Evolutionary conservation across 2,797 vertebrate genomes (phyloP).

Genomic region (Anabas testudineus): DNA sequence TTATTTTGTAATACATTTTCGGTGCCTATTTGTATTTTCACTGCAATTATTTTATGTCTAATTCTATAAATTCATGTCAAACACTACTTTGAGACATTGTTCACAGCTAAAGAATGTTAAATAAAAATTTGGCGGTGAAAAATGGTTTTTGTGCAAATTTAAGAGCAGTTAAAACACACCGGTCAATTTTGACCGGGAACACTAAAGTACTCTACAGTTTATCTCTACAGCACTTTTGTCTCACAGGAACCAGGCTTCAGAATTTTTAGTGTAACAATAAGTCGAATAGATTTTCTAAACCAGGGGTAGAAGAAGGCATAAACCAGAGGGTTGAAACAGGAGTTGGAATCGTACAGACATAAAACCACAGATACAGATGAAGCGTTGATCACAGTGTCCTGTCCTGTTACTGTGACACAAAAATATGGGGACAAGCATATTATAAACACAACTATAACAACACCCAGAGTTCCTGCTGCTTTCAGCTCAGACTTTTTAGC

Average conservation of each 20-base stretch:
- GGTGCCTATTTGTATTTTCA: no score
- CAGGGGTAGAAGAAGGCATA: conserved; percentile 3
- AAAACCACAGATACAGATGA: neutral
- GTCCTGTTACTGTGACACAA: conserved; percentile 3
- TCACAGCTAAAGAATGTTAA: no score
- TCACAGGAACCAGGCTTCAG: conserved; percentile 6
- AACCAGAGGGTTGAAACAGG: neutral
- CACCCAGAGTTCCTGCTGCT: conserved; percentile 5
- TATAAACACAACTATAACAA: conserved; percentile 32
- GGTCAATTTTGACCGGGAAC: no score
- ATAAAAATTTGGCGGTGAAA: no score
- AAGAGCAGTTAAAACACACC: no score
- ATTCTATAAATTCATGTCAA: no score
- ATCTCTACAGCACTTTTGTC: neutral
- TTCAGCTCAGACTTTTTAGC: conserved; percentile 22
- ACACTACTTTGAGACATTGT: no score
- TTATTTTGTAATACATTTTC: no score
- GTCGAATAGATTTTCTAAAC: conserved; percentile 15
- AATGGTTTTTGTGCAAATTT: no score
- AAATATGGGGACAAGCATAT: conserved; percentile 49
- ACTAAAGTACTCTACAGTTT: no score
- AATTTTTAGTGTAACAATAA: conserved; percentile 7
- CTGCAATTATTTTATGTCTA: no score
- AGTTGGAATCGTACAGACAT: conserved; percentile 11
- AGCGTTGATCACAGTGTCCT: neutral